Evolutionary conservation across 2,797 vertebrate genomes (phyloP), one percentile per base, ranked within the genome.

Genomic region (Odontamblyopus lacepedii): DNA sequence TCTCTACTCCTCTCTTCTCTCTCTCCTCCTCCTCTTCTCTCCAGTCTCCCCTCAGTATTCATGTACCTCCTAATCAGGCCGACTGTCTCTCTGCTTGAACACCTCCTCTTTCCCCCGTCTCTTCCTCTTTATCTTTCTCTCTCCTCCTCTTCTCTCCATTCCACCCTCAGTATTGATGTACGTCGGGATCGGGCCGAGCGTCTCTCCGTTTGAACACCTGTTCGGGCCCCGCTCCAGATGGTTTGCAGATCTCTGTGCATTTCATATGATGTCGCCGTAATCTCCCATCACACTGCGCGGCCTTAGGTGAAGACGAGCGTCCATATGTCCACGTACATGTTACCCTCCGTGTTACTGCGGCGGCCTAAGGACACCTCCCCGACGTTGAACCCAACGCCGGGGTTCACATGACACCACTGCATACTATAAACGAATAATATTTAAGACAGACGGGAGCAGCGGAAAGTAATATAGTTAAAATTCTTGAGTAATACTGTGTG

Each of bases 221-320:
- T 87, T 89, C 79, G 83, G 67, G 66, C 67, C 78, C 63, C 63
- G 83, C 77, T 86, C 88, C 91, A 92, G 91, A 91, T 92, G 88
- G 91, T 89, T 87, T 74, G 87, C 86, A 80, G 78, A 88, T 89
- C 89, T 78, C 84, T 81, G 89, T 80, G 87, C 86, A 91, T 90
- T 88, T 90, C 82, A 83, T 89, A 87, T 88, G 88, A 83, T 90
- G 90, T 91, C 91, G 88, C 88, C 41, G 83, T 90, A 83, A 91
- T 91, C 83, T 77, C 87, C 81, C 88, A 88, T 87, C 84, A 86
- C 79, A 88, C 26, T 77, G 75, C 82, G 30, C 38, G 6, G 85
- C 86, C 88, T 86, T 65, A 76, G 86, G 88, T 82, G 67, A 67
- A 50, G 83, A 69, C 68, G 27, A 74, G 78, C 73, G 2, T 79